A percentile compares a stretch with the other conserved stretches of the same genome.
These are phyloP conservation scores for Psilanteris sp. DNA, from an alignment of 1,140 invertebrate genomes.

Conservation along the genomic window DNA sequence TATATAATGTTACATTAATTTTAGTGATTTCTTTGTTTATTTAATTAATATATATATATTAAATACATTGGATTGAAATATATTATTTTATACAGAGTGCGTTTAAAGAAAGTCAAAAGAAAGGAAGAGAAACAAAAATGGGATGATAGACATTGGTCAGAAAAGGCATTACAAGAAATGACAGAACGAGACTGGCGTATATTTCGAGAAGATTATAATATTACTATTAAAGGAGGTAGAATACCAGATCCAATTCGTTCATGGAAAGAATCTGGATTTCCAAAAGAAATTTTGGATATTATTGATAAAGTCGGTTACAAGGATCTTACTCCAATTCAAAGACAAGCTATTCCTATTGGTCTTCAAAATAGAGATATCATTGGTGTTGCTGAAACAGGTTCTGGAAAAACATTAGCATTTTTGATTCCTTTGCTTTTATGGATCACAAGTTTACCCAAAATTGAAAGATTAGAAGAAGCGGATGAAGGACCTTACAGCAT, in stretches of 20 bases:
- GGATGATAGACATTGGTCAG: constrained; percentile 99
- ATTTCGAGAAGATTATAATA: constrained; percentile 99
- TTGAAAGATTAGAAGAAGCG: constrained; percentile 93
- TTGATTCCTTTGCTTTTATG: constrained; percentile 98
- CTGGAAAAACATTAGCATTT: constrained; percentile 99
- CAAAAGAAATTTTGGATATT: constrained; percentile 95
- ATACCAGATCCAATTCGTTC: constrained; percentile 97
- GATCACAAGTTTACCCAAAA: constrained; percentile 98
- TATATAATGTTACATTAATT: no score
- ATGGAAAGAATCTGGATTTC: constrained; percentile 97
- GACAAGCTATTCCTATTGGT: constrained; percentile 99
- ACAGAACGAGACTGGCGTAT: constrained; percentile 99
- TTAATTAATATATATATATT: no score
- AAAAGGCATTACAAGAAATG: constrained; percentile 97
- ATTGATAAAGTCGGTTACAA: constrained; percentile 98
- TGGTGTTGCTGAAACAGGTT: constrained; percentile 99
- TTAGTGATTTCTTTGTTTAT: no score
- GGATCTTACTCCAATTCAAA: constrained; percentile 99
- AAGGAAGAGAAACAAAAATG: constrained; percentile 99
- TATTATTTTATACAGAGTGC: constrained; percentile 80
- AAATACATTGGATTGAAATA: no score
- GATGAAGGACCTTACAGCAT: constrained; percentile 99
- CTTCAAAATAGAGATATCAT: constrained; percentile 99
- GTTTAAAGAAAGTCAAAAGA: constrained; percentile 95
- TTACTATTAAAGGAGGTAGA: constrained; percentile 97